Evolutionary conservation across 2,113 vertebrate species (phyloP).

Genomic region (Camelus dromedarius): DNA sequence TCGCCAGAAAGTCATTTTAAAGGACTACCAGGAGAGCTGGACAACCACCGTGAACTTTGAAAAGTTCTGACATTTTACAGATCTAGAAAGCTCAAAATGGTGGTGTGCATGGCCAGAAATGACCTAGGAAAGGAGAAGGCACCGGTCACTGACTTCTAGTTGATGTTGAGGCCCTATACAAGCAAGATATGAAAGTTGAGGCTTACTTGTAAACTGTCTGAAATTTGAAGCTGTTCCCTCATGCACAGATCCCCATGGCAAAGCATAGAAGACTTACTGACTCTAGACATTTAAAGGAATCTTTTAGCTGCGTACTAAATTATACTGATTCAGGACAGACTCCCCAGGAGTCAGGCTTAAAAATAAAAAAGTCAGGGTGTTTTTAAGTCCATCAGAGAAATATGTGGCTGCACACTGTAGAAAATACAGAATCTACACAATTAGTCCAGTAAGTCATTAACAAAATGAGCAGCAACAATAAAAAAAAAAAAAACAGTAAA

Average conservation of each 20-base stretch:
- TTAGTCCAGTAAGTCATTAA: not conserved
- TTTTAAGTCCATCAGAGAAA: conserved; percentile 3
- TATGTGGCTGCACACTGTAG: not conserved
- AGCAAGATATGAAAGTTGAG: not conserved
- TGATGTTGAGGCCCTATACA: not conserved
- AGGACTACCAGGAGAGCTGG: not conserved
- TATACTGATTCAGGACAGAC: not conserved
- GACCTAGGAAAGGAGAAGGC: not conserved
- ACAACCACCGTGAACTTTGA: not conserved
- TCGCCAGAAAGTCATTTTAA: not conserved
- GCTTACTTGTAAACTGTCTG: not conserved
- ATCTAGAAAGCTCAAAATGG: not conserved
- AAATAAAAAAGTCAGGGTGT: not conserved
- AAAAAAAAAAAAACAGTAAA: not conserved
- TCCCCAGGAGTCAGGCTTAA: not conserved
- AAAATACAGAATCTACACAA: not conserved
- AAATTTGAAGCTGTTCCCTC: not conserved
- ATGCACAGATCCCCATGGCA: not conserved
- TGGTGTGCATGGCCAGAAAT: not conserved
- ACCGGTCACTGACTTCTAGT: not conserved
- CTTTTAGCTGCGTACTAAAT: not conserved
- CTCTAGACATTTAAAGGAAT: not conserved
- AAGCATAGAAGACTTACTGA: not conserved
- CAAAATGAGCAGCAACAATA: not conserved
- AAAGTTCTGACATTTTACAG: not conserved